Percentiles rank a stretch among this genome's conserved stretches.
Evolutionary conservation across 2,888 invertebrate genomes (phyloP).

Genomic region (Tipula confusa): DNA sequence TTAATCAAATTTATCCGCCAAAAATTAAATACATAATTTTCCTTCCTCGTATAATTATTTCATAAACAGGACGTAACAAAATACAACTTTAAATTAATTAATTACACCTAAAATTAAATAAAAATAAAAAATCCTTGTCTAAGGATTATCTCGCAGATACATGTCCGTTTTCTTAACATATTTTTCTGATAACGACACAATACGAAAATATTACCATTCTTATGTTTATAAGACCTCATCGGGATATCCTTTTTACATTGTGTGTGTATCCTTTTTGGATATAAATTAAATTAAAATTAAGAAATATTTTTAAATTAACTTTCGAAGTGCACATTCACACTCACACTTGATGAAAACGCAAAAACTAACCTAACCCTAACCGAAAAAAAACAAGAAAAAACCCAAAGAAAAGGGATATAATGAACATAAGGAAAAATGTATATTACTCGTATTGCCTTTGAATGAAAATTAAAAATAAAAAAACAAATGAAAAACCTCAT

Average conservation of each 20-base stretch:
- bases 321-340: background rate
- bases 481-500: conserved; percentile 1
- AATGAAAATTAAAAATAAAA: background rate
- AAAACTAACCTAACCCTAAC: background rate
- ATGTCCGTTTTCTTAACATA: background rate
- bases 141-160: background rate
- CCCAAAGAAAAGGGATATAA: background rate
- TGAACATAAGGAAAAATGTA: background rate
- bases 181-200: background rate
- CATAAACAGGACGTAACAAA: background rate
- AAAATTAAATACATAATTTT: background rate
- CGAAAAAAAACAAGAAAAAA: background rate
- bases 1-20: background rate
- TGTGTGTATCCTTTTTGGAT: background rate
- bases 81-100: background rate
- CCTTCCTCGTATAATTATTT: background rate
- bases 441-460: background rate
- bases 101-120: background rate
- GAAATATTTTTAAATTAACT: background rate
- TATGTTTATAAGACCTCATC: background rate
- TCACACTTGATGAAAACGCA: background rate
- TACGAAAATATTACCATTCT: background rate
- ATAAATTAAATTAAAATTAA: conserved; percentile 9
- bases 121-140: background rate
- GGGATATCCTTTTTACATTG: background rate